Evolutionary conservation across 2,113 vertebrate species (phyloP).

Genomic region (human (Homo sapiens)): DNA sequence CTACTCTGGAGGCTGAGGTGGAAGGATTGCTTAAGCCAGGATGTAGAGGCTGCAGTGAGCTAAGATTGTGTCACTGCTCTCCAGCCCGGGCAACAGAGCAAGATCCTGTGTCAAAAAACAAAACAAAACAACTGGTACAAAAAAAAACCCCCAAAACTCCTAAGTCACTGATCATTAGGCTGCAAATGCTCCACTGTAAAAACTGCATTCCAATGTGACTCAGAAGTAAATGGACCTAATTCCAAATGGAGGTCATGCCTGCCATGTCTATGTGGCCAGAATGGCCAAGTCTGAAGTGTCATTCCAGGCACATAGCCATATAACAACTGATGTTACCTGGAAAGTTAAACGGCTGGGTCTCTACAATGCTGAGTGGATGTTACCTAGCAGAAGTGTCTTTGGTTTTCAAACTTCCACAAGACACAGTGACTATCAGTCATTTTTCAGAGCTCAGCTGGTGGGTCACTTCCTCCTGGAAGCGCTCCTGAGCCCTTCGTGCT

Average conservation of each 20-base stretch:
- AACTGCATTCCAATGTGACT: fast-evolving
- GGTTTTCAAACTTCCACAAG: slow-evolving; percentile 29
- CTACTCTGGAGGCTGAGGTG: too few relatives aligned
- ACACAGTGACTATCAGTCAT: not conserved
- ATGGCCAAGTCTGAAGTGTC: too few relatives aligned
- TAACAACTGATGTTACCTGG: not conserved
- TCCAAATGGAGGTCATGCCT: not conserved
- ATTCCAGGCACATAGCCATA: not conserved
- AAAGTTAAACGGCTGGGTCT: not conserved
- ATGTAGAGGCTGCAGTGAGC: too few relatives aligned
- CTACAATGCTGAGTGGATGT: not conserved
- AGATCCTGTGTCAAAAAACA: too few relatives aligned
- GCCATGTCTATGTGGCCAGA: too few relatives aligned
- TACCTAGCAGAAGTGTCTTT: not conserved
- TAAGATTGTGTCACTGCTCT: too few relatives aligned
- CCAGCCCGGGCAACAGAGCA: too few relatives aligned
- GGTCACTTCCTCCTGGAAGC: not conserved
- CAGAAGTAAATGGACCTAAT: not conserved
- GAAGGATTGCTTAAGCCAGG: too few relatives aligned
- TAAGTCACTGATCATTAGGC: not conserved
- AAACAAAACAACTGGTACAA: too few relatives aligned
- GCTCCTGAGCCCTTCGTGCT: not conserved
- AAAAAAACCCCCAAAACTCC: not conserved
- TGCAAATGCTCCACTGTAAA: not conserved
- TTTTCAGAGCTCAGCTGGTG: not conserved